Evolutionary conservation across 2,797 vertebrate species (phyloP).

Genomic region (Tadarida brasiliensis): DNA sequence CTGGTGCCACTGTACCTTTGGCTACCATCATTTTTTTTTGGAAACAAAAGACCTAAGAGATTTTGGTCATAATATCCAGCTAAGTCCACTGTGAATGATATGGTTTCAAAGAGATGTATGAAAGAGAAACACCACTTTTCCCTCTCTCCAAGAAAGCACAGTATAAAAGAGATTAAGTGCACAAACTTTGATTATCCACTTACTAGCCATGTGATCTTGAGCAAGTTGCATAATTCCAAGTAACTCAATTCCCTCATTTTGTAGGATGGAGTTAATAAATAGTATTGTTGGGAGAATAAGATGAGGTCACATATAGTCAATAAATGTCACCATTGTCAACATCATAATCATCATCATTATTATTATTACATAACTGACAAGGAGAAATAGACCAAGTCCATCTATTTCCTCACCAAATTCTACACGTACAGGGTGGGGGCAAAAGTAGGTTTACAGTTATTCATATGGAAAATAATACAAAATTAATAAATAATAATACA

Average conservation of each 20-base stretch:
- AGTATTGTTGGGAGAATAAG: conserved; percentile 11
- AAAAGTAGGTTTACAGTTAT: neutral
- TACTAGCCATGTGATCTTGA: neutral
- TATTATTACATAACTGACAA: neutral
- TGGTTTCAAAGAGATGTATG: conserved; percentile 49
- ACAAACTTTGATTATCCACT: neutral
- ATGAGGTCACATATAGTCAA: conserved; percentile 9
- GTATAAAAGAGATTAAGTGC: neutral
- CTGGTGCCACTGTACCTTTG: conserved; percentile 26
- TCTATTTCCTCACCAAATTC: neutral
- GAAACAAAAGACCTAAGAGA: conserved; percentile 54
- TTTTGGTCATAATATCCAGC: neutral
- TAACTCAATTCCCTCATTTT: conserved; percentile 50
- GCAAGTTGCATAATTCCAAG: neutral
- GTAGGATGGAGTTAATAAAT: conserved; percentile 13
- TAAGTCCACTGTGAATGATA: neutral
- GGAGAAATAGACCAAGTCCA: conserved; percentile 10
- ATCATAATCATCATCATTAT: neutral
- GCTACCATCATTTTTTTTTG: conserved; percentile 52
- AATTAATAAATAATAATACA: neutral
- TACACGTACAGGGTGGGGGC: neutral
- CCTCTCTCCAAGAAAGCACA: neutral
- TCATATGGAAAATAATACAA: neutral
- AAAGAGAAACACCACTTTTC: neutral
- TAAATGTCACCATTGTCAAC: neutral